phyloP scores from a whole-genome alignment of 2,113 vertebrate species.

The Macquaria ambigua region DNA sequence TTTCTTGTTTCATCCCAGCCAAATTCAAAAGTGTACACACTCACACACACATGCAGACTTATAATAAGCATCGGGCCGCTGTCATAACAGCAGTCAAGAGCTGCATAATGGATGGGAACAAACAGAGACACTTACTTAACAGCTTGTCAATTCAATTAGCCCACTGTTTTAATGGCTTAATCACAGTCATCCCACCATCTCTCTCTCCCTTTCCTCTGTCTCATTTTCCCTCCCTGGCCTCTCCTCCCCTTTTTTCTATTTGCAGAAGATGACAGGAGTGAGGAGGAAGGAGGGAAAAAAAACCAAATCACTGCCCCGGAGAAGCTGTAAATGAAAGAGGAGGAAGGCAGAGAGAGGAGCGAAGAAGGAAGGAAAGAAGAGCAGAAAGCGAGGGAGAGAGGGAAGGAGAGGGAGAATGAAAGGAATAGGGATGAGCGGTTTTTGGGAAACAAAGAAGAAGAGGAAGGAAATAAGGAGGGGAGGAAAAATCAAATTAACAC shows the following conservation, averaged over 20 bases:
- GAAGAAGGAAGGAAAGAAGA: neutral
- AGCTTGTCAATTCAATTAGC: slow-evolving; percentile 73
- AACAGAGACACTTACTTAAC: slow-evolving; percentile 67
- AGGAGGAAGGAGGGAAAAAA: slow-evolving; percentile 6
- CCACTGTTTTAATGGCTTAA: slow-evolving; percentile 64
- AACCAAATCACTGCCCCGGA: slow-evolving; percentile 2
- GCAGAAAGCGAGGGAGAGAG: neutral
- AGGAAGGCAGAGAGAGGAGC: neutral
- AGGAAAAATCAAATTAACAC: neutral
- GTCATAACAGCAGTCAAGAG: slow-evolving; percentile 58
- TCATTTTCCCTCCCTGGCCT: neutral
- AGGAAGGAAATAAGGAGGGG: no score
- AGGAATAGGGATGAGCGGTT: neutral
- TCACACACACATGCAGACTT: slow-evolving; percentile 13
- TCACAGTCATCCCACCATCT: slow-evolving; percentile 34
- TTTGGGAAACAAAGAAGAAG: neutral
- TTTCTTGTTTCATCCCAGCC: neutral
- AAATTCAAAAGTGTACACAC: neutral
- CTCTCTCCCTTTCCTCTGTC: slow-evolving; percentile 12
- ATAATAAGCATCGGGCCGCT: slow-evolving; percentile 36
- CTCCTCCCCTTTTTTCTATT: slow-evolving; percentile 14
- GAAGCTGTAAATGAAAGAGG: slow-evolving; percentile 19
- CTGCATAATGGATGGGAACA: slow-evolving; percentile 62
- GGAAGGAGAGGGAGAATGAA: neutral
- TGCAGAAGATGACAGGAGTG: slow-evolving; percentile 29